Evolutionary conservation across 2,797 vertebrate species (phyloP).

Genomic region (Lutjanus campechanus): DNA sequence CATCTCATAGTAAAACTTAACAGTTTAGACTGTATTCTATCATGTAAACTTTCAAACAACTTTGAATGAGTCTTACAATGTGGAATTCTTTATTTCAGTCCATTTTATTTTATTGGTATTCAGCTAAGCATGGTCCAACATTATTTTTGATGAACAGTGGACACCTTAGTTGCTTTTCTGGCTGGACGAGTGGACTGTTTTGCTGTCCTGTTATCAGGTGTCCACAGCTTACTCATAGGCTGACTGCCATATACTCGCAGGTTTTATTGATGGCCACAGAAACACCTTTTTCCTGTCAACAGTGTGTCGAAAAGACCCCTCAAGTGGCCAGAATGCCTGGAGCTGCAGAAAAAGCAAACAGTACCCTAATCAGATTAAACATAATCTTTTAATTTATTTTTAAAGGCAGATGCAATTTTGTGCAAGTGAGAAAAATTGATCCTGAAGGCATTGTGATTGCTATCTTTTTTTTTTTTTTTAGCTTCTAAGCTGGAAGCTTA

Average conservation of each 20-base stretch:
- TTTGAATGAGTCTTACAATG: background rate
- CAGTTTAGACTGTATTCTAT: too few relatives aligned
- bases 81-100: background rate
- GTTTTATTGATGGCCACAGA: conserved; percentile 33
- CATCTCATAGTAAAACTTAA: background rate
- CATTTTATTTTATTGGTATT: too few relatives aligned
- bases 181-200: background rate
- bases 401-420: conserved; percentile 69
- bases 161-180: conserved; percentile 2
- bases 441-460: conserved; percentile 55
- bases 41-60: background rate
- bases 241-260: background rate
- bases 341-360: conserved; percentile 58
- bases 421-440: conserved; percentile 69
- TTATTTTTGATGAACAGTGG: background rate
- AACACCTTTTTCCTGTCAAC: conserved; percentile 21
- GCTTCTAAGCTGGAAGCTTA: conserved; percentile 45
- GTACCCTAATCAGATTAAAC: conserved; percentile 71
- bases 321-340: conserved; percentile 39
- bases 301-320: conserved; percentile 25
- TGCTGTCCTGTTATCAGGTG: background rate
- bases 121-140: background rate
- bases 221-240: conserved; percentile 3
- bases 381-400: conserved; percentile 76
- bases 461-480: conserved; percentile 50